Percentiles rank a stretch among this genome's conserved stretches.
Evolutionary conservation across 2,797 vertebrate species (phyloP).

Genomic region (Artibeus jamaicensis): DNA sequence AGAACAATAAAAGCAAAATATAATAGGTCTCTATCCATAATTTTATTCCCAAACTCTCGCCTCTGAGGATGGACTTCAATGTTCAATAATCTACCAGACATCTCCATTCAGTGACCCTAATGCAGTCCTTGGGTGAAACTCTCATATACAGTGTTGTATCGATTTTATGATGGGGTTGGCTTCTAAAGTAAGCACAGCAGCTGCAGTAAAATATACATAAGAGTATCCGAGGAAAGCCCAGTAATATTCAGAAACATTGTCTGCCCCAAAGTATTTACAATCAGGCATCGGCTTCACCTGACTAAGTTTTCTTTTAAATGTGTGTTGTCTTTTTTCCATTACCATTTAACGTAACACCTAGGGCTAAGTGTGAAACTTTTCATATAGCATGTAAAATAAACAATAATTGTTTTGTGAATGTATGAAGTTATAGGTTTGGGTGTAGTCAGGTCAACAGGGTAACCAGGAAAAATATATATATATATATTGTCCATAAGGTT

Average conservation of each 20-base stretch:
- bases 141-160: neutral
- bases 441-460: constrained; percentile 11
- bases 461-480: constrained; percentile 34
- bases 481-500: neutral
- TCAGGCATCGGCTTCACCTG: too few species aligned
- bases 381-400: neutral
- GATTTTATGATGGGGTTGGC: neutral
- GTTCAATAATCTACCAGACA: neutral
- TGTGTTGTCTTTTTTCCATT: too few species aligned
- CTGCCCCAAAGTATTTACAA: neutral
- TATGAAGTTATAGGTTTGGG: neutral
- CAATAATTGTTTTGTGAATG: neutral
- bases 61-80: neutral
- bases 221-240: neutral
- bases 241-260: neutral
- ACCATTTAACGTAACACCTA: too few species aligned
- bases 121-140: neutral
- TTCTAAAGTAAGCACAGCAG: neutral
- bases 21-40: neutral
- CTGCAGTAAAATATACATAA: neutral
- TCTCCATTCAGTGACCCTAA: neutral
- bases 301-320: too few species aligned
- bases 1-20: neutral
- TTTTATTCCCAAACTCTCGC: neutral
- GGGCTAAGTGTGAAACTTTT: neutral